These are phyloP conservation scores for Erynnis tages DNA, from an alignment of 2,888 invertebrate genomes.

Conservation along the genomic window DNA sequence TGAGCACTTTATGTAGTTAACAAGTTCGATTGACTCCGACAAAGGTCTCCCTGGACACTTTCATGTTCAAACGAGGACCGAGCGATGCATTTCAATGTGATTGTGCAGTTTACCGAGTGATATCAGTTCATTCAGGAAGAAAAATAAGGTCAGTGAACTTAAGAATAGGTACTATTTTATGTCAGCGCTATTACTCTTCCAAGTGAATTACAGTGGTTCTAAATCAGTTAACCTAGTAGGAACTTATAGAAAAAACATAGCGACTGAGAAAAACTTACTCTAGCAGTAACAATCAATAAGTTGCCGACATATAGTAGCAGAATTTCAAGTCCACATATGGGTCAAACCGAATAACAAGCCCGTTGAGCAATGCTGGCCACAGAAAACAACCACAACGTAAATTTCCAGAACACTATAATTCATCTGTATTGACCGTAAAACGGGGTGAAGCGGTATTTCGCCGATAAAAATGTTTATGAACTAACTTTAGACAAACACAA, in stretches of 20 bases:
- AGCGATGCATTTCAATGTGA: constrained; percentile 11
- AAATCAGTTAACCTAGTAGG: too few relatives aligned
- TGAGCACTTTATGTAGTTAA: constrained; percentile 7
- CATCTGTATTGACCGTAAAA: constrained; percentile 12
- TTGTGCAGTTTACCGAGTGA: constrained; percentile 3
- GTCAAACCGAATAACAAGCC: background rate
- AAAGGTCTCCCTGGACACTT: constrained; percentile 12
- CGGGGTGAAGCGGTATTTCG: background rate
- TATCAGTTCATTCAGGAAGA: background rate
- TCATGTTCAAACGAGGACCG: constrained; percentile 18
- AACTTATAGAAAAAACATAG: too few relatives aligned
- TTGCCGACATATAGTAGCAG: too few relatives aligned
- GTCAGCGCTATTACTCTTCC: too few relatives aligned
- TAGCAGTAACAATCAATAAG: too few relatives aligned
- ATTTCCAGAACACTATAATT: constrained; percentile 6
- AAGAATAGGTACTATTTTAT: background rate
- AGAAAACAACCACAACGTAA: background rate
- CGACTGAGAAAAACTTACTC: too few relatives aligned
- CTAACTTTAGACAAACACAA: constrained; percentile 22
- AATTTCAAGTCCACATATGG: background rate
- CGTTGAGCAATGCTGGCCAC: background rate
- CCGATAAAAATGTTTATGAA: constrained; percentile 17
- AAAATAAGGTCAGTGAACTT: too few relatives aligned
- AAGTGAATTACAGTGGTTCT: too few relatives aligned
- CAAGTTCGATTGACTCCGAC: constrained; percentile 14